A percentile compares a stretch with the other conserved stretches of the same genome.
Evolutionary conservation across 2,113 vertebrate genomes (phyloP).

Genomic region (Syngnathus floridae): DNA sequence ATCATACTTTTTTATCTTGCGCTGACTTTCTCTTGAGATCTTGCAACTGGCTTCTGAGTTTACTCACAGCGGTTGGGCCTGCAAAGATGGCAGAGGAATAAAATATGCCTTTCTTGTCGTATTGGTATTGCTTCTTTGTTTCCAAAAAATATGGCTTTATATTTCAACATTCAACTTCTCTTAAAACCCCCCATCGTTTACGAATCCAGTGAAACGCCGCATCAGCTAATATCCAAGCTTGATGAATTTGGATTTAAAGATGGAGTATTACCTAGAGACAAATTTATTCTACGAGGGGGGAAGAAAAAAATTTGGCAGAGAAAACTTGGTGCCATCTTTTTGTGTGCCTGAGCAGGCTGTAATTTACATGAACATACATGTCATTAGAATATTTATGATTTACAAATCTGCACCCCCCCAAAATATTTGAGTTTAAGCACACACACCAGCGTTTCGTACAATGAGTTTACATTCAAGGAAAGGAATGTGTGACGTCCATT

Average conservation of each 20-base stretch:
- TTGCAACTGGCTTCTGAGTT: slow-evolving; percentile 50
- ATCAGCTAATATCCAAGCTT: slow-evolving; percentile 53
- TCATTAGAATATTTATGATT: slow-evolving; percentile 38
- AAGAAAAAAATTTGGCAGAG: slow-evolving; percentile 22
- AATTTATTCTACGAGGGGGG: slow-evolving; percentile 39
- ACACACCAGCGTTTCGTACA: background rate
- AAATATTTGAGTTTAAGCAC: slow-evolving; percentile 2
- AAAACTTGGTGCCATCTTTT: slow-evolving; percentile 33
- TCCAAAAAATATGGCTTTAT: background rate
- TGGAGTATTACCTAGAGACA: slow-evolving; percentile 53
- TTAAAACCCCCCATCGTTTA: slow-evolving; percentile 5
- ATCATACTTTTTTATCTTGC: slow-evolving; percentile 59
- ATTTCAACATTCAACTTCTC: slow-evolving; percentile 11
- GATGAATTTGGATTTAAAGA: slow-evolving; percentile 56
- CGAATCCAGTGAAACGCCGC: slow-evolving; percentile 33
- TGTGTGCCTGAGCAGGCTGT: slow-evolving; percentile 14
- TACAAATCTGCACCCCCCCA: slow-evolving; percentile 26
- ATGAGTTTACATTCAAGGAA: slow-evolving; percentile 20
- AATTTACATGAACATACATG: slow-evolving; percentile 26
- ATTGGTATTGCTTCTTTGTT: background rate
- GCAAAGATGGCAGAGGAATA: slow-evolving; percentile 11
- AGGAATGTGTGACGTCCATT: slow-evolving; percentile 62
- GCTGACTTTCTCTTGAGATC: slow-evolving; percentile 45
- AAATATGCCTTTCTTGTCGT: background rate
- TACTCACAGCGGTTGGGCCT: slow-evolving; percentile 52